Conservation (phyloP, 37 sponge, comb jelly and placozoan genomes). For the Halichondria panicea region DNA sequence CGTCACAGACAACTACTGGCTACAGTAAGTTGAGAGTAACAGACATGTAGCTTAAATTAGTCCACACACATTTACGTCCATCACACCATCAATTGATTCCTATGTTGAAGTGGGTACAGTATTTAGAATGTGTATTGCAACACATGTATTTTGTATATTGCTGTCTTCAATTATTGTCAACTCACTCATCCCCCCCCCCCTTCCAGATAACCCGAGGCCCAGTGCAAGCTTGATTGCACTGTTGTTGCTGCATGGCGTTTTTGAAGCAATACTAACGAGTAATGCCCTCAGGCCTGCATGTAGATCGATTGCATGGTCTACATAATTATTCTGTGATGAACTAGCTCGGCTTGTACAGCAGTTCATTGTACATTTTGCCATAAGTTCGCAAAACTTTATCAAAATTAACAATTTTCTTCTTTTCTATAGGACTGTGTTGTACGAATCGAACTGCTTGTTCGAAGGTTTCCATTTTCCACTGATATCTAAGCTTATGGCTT, state of each 20-base stretch:
- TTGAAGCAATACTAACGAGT: too few relatives aligned
- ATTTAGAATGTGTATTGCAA: too few relatives aligned
- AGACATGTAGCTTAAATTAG: too few relatives aligned
- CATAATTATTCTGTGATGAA: too few relatives aligned
- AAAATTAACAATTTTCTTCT: neutral
- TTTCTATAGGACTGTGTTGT: slow-evolving; percentile 74
- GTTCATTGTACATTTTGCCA: neutral
- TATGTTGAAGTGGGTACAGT: slow-evolving; percentile 1
- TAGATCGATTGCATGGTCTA: too few relatives aligned
- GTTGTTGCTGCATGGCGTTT: slow-evolving; percentile 30
- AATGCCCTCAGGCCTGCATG: too few relatives aligned
- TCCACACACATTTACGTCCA: neutral
- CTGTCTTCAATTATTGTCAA: neutral
- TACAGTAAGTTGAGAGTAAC: slow-evolving; percentile 38
- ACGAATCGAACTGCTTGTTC: slow-evolving; percentile 82
- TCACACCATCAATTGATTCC: neutral
- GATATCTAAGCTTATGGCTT: slow-evolving; percentile 40
- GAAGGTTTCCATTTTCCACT: slow-evolving; percentile 69
- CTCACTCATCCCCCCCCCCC: neutral
- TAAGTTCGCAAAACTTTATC: neutral
- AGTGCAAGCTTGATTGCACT: neutral
- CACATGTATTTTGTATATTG: neutral
- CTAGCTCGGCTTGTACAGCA: too few relatives aligned
- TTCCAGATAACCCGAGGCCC: neutral
- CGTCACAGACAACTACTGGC: slow-evolving; percentile 61